Base-by-base conservation (phyloP, 2,888 invertebrate genomes). In the Plebejus argus region DNA sequence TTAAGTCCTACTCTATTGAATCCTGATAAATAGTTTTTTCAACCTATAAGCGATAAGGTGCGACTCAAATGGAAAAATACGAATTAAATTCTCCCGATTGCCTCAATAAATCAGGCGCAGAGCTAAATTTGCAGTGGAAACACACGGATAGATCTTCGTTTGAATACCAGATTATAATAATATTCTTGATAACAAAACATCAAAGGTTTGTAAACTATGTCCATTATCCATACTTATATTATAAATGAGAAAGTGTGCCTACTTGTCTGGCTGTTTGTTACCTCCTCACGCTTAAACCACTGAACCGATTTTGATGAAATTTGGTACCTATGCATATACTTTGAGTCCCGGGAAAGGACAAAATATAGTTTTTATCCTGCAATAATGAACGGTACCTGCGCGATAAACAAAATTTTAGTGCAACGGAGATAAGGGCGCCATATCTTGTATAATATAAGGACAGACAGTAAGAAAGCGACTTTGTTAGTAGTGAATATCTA, bases 111-210 rank as follows among this genome's bases (percentile, higher is more conserved):
- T 74, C 74, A 45, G 72, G 10, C 5, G 18, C 49, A 18, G 15
- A 15, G 74, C 28, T 74, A 49, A 74, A 49, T 53, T 74, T 74
- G 28, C 49, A 74, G 53, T 53, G 74, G 28, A 74, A 74, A 74
- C 33, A 74, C 49, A 74, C 74, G 28, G 53, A 18, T 10, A 28
- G 53, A 74, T 23, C 7, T 74, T 53, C 49, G 45, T 12, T 15
- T 72, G 5, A 20, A 2, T 53, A 45, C 20, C n/a, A 8, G 7
- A n/a, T n/a, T 56, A n/a, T 53, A 1, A 28, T 28, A 28, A 1
- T 15, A 53, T 53, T 15, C 18, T 56, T 45, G 10, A 35, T 35
- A 35, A 35, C 0, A 39, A 45, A 10, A 45, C 10, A 39, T 45
- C 2, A 10, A 39, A 39, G 39, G 39, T 12, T 12, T 45, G 3